Evolutionary conservation across 2,888 invertebrate genomes (phyloP).

Genomic region (Heteromurus nitidus): DNA sequence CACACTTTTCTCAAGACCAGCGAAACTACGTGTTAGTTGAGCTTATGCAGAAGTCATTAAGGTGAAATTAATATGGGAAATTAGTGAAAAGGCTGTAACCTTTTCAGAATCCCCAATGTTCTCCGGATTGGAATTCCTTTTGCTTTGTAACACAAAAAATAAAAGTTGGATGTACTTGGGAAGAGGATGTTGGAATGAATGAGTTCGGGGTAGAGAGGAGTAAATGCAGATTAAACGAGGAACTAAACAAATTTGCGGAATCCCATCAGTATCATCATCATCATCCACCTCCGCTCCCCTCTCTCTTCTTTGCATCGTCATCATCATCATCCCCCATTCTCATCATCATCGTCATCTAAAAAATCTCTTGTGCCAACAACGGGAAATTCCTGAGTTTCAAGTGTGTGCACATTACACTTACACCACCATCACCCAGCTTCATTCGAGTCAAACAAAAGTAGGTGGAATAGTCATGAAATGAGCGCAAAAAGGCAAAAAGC

Average conservation of each 20-base stretch:
- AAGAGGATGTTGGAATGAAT: background rate
- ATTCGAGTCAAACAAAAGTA: conserved; percentile 8
- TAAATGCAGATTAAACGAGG: conserved; percentile 40
- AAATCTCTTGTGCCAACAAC: conserved; percentile 28
- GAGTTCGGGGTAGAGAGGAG: no score
- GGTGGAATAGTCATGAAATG: conserved; percentile 9
- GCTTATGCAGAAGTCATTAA: conserved; percentile 44
- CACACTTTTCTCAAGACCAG: background rate
- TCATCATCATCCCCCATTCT: background rate
- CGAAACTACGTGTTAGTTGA: conserved; percentile 52
- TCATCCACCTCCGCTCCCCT: background rate
- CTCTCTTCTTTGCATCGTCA: background rate
- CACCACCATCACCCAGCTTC: conserved; percentile 9
- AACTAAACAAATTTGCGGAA: conserved; percentile 48
- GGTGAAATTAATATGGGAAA: conserved; percentile 60
- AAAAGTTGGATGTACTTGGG: no score
- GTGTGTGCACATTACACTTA: conserved; percentile 14
- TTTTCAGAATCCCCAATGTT: background rate
- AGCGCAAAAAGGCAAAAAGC: background rate
- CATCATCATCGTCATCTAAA: background rate
- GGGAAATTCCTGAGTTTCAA: conserved; percentile 7
- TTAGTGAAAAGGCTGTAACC: conserved; percentile 40
- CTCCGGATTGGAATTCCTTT: conserved; percentile 24
- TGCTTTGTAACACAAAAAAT: no score
- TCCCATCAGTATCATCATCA: conserved; percentile 25